Conservation (phyloP, 2,113 vertebrate species). For the Dryoscopus gambensis region DNA sequence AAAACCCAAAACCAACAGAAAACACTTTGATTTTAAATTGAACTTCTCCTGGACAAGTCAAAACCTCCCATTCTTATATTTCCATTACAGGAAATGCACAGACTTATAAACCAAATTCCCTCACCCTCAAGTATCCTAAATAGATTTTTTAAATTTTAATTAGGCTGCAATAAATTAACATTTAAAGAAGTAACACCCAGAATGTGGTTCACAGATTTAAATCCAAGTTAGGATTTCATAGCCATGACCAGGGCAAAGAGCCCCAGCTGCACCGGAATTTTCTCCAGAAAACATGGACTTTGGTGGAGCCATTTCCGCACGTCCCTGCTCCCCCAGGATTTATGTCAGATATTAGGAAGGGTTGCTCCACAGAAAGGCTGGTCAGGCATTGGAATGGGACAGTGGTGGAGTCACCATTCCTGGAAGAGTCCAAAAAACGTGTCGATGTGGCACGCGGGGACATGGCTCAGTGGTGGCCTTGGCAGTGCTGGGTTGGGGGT, state of each 20-base stretch:
- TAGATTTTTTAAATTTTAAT: background rate
- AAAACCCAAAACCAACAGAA: background rate
- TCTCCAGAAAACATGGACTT: background rate
- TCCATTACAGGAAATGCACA: background rate
- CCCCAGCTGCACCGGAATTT: background rate
- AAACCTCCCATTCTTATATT: background rate
- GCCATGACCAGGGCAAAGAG: background rate
- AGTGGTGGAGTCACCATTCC: background rate
- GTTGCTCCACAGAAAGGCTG: background rate
- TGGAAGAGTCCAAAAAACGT: rapidly evolving
- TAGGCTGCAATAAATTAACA: background rate
- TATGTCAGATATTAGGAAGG: background rate
- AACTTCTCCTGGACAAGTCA: background rate
- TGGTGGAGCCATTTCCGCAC: background rate
- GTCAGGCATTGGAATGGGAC: background rate
- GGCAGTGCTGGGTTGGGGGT: background rate
- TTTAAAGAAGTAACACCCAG: background rate
- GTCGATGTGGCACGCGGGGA: background rate
- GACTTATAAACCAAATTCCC: background rate
- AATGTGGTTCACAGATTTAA: too few relatives aligned
- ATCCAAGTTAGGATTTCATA: background rate
- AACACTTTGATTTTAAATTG: background rate
- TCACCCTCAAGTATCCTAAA: background rate
- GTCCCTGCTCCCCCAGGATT: background rate
- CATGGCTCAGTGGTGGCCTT: too few relatives aligned